Percentiles rank a stretch among this genome's conserved stretches.
phyloP scores from a whole-genome alignment of 2,113 vertebrate genomes.

The Geothlypis trichas region DNA sequence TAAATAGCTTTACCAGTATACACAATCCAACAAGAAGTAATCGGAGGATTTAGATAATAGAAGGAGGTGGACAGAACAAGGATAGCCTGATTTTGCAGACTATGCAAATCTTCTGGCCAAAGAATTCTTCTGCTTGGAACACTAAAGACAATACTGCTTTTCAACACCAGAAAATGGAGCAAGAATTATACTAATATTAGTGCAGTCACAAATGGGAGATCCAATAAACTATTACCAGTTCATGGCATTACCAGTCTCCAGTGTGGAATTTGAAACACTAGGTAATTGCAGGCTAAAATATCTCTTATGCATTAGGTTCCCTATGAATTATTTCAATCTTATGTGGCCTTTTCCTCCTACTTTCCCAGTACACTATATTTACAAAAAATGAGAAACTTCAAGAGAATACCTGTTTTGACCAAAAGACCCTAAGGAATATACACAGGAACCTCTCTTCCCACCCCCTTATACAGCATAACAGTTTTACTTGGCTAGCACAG shows the following conservation, averaged over 20 bases:
- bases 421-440: neutral
- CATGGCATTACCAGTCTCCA: neutral
- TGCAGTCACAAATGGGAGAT: neutral
- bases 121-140: neutral
- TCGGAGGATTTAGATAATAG: neutral
- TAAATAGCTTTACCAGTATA: neutral
- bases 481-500: constrained; percentile 8
- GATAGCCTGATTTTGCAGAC: neutral
- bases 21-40: neutral
- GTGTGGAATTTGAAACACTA: neutral
- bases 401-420: neutral
- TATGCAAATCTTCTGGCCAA: neutral
- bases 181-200: neutral
- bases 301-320: neutral
- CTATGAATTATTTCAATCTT: neutral
- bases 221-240: neutral
- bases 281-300: neutral
- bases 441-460: neutral
- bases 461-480: neutral
- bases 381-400: neutral
- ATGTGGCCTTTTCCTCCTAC: neutral
- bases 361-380: neutral
- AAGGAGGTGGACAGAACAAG: neutral
- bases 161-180: neutral
- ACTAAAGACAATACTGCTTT: neutral